Evolutionary conservation across 2,797 vertebrate genomes (phyloP).

Genomic region (Mormyrus proboscirostris): DNA sequence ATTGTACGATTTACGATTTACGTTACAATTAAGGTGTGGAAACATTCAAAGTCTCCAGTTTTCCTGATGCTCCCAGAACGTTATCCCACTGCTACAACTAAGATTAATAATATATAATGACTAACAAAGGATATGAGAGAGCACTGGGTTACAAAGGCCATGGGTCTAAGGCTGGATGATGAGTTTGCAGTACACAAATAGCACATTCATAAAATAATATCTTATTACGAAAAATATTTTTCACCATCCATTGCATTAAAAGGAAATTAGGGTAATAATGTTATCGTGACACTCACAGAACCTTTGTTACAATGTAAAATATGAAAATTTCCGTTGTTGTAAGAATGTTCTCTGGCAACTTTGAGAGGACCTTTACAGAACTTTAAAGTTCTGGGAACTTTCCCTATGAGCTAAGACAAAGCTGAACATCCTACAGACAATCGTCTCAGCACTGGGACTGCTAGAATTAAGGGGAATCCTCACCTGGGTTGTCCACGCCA

Average conservation of each 20-base stretch:
- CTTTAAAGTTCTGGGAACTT: background rate
- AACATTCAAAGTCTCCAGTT: background rate
- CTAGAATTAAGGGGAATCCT: slow-evolving; percentile 18
- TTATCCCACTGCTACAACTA: background rate
- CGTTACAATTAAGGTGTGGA: background rate
- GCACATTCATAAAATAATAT: background rate
- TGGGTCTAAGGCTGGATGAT: background rate
- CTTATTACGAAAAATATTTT: background rate
- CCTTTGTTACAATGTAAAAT: background rate
- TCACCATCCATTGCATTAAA: background rate
- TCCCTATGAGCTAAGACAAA: background rate
- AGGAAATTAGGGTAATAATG: background rate
- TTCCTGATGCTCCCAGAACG: background rate
- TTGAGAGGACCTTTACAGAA: background rate
- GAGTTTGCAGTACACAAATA: background rate
- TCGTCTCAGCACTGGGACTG: background rate
- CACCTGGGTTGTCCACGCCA: slow-evolving; percentile 87
- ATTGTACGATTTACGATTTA: background rate
- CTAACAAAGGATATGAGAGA: background rate
- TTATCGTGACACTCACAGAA: background rate
- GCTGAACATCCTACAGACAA: background rate
- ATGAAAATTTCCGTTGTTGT: background rate
- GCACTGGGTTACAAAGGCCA: background rate
- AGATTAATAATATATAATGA: background rate
- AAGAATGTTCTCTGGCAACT: background rate